Base-by-base conservation (phyloP, 2,797 vertebrate genomes). In the Alcedo quadribrachys region DNA sequence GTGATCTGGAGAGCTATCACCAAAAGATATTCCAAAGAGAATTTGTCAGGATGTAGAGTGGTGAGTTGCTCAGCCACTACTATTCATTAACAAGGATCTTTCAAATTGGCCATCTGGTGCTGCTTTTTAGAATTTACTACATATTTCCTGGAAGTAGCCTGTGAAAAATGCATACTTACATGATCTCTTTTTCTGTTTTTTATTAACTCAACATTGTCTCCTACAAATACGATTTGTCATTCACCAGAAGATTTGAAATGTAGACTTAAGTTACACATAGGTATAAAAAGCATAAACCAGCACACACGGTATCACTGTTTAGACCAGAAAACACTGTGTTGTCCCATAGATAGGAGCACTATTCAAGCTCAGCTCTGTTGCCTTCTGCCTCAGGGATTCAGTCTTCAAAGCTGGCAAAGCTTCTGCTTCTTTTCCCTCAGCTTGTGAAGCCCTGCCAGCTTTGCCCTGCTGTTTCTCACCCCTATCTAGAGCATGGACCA, bases 251-350 rank as follows among this genome's bases (percentile, higher is more conserved):
- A 87, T 93, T 94, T 94, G 93, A 96, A 96, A 96, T 97, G 97
- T 92, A 97, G 96, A 96, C 95, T 97, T 96, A 96, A 96, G 97
- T 98, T 97, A 97, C 97, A 98, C 94, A 96, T 96, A 96, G 79
- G 96, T 96, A 96, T 94, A 96, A 96, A 97, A 97, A 97, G 93
- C 96, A 90, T 94, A 92, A 96, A 95, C 92, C 94, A 96, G 96
- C 95, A 96, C 95, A 96, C 88, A 95, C 55, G 40, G 96, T 95
- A 95, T 93, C 95, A 96, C 96, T 95, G 91, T 95, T 95, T 71
- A 94, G 82, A 92, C 92, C 62, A 93, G 95, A 91, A 96, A 96
- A 93, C 88, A 90, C 68, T 85, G 68, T 92, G 91, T 89, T 94
- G 94, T 91, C 90, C 87, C 91, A 90, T 63, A 93, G 92, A 95